Conservation (phyloP, 2,113 vertebrate genomes). For the Polypterus bichir region DNA sequence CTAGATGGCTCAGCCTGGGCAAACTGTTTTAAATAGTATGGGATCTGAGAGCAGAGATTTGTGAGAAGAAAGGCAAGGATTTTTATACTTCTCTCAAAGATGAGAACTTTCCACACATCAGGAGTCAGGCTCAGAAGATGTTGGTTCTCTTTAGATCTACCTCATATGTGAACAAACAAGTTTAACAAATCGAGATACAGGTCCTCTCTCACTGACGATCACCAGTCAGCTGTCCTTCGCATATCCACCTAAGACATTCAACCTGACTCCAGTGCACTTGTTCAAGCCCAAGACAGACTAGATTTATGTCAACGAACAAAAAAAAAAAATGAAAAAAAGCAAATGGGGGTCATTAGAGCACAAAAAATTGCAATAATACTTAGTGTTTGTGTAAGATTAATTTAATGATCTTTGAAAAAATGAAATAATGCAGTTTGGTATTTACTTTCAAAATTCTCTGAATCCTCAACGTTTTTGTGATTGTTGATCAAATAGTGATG, state of each 20-base stretch:
- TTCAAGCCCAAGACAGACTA: constrained; percentile 21
- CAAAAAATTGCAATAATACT: too few species aligned
- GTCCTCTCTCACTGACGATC: constrained; percentile 27
- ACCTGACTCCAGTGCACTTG: constrained; percentile 25
- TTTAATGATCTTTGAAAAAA: not conserved
- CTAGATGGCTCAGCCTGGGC: too few species aligned
- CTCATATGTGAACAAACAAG: too few species aligned
- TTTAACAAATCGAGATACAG: constrained; percentile 17
- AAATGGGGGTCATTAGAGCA: not conserved
- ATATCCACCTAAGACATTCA: constrained; percentile 27
- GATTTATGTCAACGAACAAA: constrained; percentile 15
- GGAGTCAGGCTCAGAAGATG: too few species aligned
- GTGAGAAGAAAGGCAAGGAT: too few species aligned
- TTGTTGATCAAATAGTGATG: not conserved
- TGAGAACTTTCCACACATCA: too few species aligned
- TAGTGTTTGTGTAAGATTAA: not conserved
- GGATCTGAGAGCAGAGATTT: too few species aligned
- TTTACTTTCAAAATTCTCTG: constrained; percentile 1
- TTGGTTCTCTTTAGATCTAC: too few species aligned
- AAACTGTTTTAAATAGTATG: too few species aligned
- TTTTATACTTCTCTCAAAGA: too few species aligned
- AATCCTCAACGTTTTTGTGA: constrained; percentile 1
- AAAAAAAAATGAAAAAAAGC: constrained; percentile 5
- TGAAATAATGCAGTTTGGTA: too few species aligned
- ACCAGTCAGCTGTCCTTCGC: constrained; percentile 22